Evolutionary conservation across 2,888 invertebrate species (phyloP), one percentile per base, ranked within the genome.

Genomic region (Agrypnus murinus): DNA sequence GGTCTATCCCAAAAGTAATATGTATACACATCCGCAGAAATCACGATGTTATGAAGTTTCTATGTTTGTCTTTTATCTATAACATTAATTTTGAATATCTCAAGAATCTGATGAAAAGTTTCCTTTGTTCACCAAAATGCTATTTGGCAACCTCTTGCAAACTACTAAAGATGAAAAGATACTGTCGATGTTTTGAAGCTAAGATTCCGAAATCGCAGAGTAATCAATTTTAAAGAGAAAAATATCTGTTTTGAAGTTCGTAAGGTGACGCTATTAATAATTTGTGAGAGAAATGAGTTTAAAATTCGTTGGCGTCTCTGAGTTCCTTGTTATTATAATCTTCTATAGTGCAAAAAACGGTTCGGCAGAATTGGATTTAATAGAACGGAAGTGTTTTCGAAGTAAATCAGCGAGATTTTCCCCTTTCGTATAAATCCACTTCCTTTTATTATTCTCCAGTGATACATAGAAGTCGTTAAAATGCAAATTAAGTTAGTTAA

Each of bases 381-480:
- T 55, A 65, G 40, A 65, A 65, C 53, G 65, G 57, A 65, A 65
- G 60, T 50, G 70, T 70, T 65, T 70, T 70, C 53, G 38, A 65
- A 70, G 65, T 65, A 70, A 71, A 71, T 71, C 63, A 62, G 65
- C 53, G 65, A 65, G 57, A 67, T 63, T 67, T 67, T 58, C 67
- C 67, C 65, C 67, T 67, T 65, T 67, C 57, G 63, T 67, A 71
- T 67, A 71, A 71, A 71, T 71, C 67, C 67, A 67, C 71, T 71
- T 71, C 67, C 67, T 67, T 71, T 71, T 71, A 71, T 71, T 71
- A 71, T 66, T 67, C 71, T 71, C 71, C 58, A 67, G 71, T 67
- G 71, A 71, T 63, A 71, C 71, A 67, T 67, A 67, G 63, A 57
- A 67, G 67, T 67, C 60, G 67, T 71, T 71, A 71, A 71, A 71